Evolutionary conservation across 2,888 invertebrate genomes (phyloP).

Genomic region (Panorpa germanica): DNA sequence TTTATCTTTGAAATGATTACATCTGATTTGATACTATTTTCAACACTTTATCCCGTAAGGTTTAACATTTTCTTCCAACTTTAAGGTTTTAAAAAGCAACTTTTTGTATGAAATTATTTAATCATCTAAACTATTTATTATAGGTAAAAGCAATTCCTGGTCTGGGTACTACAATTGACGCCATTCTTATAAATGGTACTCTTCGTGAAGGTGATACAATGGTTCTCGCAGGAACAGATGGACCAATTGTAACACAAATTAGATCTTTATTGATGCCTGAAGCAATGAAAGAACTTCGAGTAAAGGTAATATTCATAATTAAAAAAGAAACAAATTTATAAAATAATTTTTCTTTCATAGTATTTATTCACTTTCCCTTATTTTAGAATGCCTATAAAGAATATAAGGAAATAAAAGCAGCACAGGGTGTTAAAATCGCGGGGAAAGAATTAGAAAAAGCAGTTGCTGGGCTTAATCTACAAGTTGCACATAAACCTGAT

Average conservation of each 20-base stretch:
- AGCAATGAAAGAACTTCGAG: constrained; percentile 90
- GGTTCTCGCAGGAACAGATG: constrained; percentile 92
- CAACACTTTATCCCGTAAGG: too few relatives aligned
- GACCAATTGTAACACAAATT: constrained; percentile 94
- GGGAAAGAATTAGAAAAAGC: constrained; percentile 97
- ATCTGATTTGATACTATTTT: too few relatives aligned
- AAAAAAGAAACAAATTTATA: constrained; percentile 1
- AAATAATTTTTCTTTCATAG: constrained; percentile 1
- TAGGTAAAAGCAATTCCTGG: constrained; percentile 93
- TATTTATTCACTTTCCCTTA: constrained; percentile 12
- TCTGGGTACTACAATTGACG: constrained; percentile 95
- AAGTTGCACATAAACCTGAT: constrained; percentile 81
- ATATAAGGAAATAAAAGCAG: constrained; percentile 84
- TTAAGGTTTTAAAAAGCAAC: too few relatives aligned
- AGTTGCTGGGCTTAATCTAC: constrained; percentile 85
- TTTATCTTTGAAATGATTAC: too few relatives aligned
- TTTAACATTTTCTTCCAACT: too few relatives aligned
- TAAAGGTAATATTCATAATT: constrained; percentile 51
- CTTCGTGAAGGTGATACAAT: constrained; percentile 86
- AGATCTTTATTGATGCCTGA: constrained; percentile 94
- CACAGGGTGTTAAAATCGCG: constrained; percentile 96
- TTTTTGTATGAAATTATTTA: constrained; percentile 7
- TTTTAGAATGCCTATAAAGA: constrained; percentile 78
- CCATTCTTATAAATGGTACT: constrained; percentile 94
- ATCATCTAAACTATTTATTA: constrained; percentile 26